Conservation (phyloP, 2,797 vertebrate genomes). For the Smutsia temminckii region DNA sequence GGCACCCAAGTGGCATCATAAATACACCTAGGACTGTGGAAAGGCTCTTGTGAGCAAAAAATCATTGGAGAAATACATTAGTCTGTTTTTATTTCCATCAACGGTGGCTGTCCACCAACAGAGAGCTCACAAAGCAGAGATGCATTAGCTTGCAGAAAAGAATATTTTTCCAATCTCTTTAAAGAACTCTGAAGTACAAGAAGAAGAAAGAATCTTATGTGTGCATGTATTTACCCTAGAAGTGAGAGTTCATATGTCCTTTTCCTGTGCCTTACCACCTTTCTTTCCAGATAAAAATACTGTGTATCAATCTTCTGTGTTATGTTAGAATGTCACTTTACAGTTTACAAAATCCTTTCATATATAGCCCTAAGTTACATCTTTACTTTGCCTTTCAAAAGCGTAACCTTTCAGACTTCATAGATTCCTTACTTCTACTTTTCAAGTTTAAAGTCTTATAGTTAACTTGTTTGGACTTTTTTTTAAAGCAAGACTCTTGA, state of each 20-base stretch:
- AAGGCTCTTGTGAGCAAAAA: background rate
- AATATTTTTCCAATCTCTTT: slow-evolving; percentile 46
- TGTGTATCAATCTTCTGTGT: background rate
- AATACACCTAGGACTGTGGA: background rate
- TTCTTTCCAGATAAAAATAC: slow-evolving; percentile 49
- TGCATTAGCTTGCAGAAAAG: background rate
- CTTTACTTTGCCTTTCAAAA: slow-evolving; percentile 49
- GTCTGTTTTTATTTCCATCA: background rate
- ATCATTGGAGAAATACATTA: slow-evolving; percentile 23
- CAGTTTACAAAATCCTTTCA: slow-evolving; percentile 23
- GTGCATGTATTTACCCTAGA: slow-evolving; percentile 10
- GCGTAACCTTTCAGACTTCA: background rate
- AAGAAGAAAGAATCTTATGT: slow-evolving; percentile 18
- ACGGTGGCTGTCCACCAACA: background rate
- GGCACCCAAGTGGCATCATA: background rate
- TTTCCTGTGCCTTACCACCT: background rate
- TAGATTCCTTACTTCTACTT: background rate
- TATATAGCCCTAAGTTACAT: background rate
- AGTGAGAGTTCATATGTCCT: background rate
- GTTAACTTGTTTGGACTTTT: slow-evolving; percentile 21
- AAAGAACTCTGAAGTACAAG: slow-evolving; percentile 27
- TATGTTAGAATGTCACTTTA: slow-evolving; percentile 26
- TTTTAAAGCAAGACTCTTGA: slow-evolving; percentile 14
- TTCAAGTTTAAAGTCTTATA: background rate
- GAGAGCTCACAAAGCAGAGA: background rate